Evolutionary conservation across 2,113 vertebrate species (phyloP).

Genomic region (Tragelaphus buxtoni): DNA sequence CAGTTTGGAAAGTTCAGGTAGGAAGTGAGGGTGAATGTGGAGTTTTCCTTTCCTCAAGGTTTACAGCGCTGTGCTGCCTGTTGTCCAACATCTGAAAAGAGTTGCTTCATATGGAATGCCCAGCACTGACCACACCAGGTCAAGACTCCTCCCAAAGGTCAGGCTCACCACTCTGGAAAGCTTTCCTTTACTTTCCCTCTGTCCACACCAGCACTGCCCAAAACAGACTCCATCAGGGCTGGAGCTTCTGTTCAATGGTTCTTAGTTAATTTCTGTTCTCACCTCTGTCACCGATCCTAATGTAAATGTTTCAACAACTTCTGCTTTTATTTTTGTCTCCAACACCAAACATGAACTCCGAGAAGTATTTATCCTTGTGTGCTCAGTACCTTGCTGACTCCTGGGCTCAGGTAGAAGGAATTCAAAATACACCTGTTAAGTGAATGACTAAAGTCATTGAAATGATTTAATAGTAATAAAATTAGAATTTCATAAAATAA

Average conservation of each 20-base stretch:
- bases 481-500: neutral
- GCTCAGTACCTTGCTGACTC: too few species aligned
- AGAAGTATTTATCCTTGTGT: too few species aligned
- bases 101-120: neutral
- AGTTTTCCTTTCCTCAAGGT: neutral
- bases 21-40: neutral
- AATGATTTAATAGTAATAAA: too few species aligned
- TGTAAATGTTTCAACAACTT: neutral
- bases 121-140: fast-evolving
- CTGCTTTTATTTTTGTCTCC: neutral
- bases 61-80: neutral
- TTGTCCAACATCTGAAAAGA: neutral
- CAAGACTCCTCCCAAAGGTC: neutral
- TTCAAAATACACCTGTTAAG: too few species aligned
- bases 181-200: neutral
- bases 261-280: neutral
- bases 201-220: neutral
- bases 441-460: too few species aligned
- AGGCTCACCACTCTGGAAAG: too few species aligned
- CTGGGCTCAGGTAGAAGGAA: too few species aligned
- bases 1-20: neutral
- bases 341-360: neutral
- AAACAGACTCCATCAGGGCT: fast-evolving
- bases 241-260: neutral
- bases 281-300: neutral